Base-by-base conservation (phyloP, 2,797 vertebrate genomes). In the Pseudotriccus pelzelni region DNA sequence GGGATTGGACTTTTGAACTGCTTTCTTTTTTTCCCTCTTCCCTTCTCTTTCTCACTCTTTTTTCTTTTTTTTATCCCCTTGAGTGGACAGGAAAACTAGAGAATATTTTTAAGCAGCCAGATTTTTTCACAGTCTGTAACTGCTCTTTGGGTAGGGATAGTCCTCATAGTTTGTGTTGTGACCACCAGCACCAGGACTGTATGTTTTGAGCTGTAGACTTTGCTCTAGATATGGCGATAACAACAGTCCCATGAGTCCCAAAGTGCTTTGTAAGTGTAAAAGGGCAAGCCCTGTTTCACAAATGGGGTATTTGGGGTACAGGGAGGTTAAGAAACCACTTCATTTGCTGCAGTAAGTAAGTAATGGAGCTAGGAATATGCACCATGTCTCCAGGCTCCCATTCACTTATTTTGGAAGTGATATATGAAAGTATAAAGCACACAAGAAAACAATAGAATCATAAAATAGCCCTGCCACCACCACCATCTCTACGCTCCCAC, bases 21-120 rank as follows among this genome's bases (percentile, higher is more conserved):
- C 0, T 46, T 10, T 10, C 24, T 32, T 27, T 27, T 4, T 1
- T 1, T 0, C 10, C 1, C 14, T 9, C 5, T 44, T 21, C 10
- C 8, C n/a, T 43, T 13, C 10, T 44, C 11, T 50, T 2, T 4
- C 12, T 41, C 41, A 6, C 15, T 41, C 15, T 10, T 13, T 12
- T 8, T 62, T 19, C 15, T 30, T 56, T 6, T 43, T 25, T 5
- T 37, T 70, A 15, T 18, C 12, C 41, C 12, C 28, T 69, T 55
- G 14, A 12, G 6, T 66, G 36, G 73, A 72, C 60, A 78, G 62
- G 16, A 78, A 90, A 75, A 53, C 4, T 18, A 15, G 5, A 59
- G 13, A 79, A 74, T 30, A 11, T 47, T 43, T 83, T 87, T 50
- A 73, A 86, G 43, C 30, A 84, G 16, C 10, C 15, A 37, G 39